A percentile compares a stretch with the other conserved stretches of the same genome.
phyloP scores from a whole-genome alignment of 53 echinoderm and acorn worm genomes.

The Henricia sp. region DNA sequence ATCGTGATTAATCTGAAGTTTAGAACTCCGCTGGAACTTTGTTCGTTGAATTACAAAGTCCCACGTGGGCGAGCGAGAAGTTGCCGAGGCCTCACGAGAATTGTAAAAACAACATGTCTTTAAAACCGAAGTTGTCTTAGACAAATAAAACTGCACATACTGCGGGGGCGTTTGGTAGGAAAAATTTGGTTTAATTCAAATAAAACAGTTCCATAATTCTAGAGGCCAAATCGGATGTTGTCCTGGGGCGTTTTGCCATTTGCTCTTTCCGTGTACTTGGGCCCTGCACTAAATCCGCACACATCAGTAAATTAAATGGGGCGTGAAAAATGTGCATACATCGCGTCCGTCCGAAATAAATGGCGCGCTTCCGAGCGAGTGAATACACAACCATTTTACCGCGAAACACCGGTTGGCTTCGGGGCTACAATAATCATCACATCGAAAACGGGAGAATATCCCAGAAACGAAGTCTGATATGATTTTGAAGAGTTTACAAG shows the following conservation, averaged over 20 bases:
- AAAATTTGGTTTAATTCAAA: no score
- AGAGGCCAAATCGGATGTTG: constrained; percentile 10
- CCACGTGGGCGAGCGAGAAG: no score
- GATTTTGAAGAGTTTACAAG: background rate
- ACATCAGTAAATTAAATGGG: constrained; percentile 33
- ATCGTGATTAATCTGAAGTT: no score
- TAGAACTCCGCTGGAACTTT: no score
- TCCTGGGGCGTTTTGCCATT: background rate
- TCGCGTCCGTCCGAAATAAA: background rate
- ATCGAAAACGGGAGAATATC: constrained; percentile 7
- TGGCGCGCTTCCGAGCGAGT: background rate
- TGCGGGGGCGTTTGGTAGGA: no score
- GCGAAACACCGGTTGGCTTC: constrained; percentile 53
- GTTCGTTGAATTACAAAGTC: no score
- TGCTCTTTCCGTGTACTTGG: background rate
- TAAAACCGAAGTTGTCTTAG: no score
- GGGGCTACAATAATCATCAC: constrained; percentile 43
- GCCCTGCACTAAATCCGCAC: constrained; percentile 1
- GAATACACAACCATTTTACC: background rate
- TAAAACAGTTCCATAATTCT: constrained; percentile 30
- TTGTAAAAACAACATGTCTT: no score
- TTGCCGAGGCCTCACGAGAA: no score
- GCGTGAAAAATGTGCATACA: constrained; percentile 56
- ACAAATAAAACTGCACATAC: no score
- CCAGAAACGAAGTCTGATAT: background rate